Conservation (phyloP, 2,113 vertebrate species). For the Stomatorhinus ivindoensis region DNA sequence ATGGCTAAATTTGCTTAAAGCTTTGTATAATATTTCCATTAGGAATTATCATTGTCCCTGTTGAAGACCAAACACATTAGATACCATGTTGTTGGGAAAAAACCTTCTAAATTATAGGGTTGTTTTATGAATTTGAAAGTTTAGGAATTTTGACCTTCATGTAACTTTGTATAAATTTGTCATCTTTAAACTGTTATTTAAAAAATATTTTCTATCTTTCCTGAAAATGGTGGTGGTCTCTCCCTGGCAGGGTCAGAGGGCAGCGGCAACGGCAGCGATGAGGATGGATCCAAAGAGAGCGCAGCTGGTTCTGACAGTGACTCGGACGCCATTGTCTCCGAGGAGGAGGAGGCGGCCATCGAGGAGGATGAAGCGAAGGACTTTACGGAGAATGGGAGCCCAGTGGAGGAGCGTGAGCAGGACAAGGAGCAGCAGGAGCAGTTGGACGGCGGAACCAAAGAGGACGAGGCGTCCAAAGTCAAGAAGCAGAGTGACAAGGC, state of each 20-base stretch:
- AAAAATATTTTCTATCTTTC: not conserved
- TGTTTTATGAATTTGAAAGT: not conserved
- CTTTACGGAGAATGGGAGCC: constrained; percentile 17
- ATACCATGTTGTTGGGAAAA: not conserved
- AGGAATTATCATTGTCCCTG: constrained; percentile 13
- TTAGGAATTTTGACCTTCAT: not conserved
- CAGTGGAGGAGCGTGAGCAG: constrained; percentile 55
- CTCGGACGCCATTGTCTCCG: constrained; percentile 72
- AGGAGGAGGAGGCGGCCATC: constrained; percentile 70
- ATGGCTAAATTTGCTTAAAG: constrained; percentile 12
- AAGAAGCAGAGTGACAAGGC: constrained; percentile 64
- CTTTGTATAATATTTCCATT: constrained; percentile 17
- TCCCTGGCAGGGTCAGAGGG: constrained; percentile 80
- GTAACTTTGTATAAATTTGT: not conserved
- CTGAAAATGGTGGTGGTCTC: not conserved
- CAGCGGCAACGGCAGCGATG: constrained; percentile 88
- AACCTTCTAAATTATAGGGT: not conserved
- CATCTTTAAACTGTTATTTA: not conserved
- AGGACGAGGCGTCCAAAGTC: constrained; percentile 46
- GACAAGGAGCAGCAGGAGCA: constrained; percentile 62
- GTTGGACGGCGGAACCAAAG: constrained; percentile 68
- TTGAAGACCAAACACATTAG: constrained; percentile 15
- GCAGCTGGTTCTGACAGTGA: constrained; percentile 82
- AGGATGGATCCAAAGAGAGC: constrained; percentile 84
- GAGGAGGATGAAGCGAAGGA: constrained; percentile 25